These are phyloP conservation scores for Eubasilissa regina DNA, from an alignment of 1,140 invertebrate genomes.

Conservation along the genomic window DNA sequence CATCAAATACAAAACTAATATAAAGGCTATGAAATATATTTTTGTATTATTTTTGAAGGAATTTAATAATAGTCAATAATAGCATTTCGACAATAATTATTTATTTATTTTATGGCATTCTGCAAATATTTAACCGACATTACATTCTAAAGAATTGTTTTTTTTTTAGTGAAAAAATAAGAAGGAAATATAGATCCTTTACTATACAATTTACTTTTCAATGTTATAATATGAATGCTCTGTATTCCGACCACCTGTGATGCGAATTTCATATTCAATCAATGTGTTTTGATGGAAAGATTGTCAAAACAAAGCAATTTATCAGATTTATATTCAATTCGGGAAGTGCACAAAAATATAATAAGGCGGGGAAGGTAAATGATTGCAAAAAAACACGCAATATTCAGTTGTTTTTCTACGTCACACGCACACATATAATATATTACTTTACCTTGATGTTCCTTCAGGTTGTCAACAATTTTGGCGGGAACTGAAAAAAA, in stretches of 20 bases:
- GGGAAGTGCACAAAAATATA: neutral
- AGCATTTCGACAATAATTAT: no score
- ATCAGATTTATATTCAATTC: neutral
- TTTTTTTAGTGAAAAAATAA: no score
- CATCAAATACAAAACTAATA: no score
- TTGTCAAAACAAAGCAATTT: slow-evolving; percentile 3
- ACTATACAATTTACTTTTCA: no score
- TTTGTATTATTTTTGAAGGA: no score
- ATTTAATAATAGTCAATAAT: no score
- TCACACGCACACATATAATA: neutral
- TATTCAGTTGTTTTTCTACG: slow-evolving; percentile 14
- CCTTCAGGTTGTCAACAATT: neutral
- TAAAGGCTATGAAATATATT: no score
- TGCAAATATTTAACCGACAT: no score
- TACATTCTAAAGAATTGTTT: no score
- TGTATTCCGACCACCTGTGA: neutral
- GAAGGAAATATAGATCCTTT: no score
- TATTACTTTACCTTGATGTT: slow-evolving; percentile 2
- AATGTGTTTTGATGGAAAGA: neutral
- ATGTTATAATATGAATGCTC: no score
- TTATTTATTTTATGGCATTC: no score
- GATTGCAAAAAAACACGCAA: slow-evolving; percentile 8
- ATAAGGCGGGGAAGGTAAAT: neutral
- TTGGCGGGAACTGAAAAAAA: neutral
- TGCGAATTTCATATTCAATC: neutral